A percentile compares a stretch with the other conserved stretches of the same genome.
These are phyloP conservation scores for Gadus macrocephalus DNA, from an alignment of 2,113 vertebrate species.

Conservation along the genomic window DNA sequence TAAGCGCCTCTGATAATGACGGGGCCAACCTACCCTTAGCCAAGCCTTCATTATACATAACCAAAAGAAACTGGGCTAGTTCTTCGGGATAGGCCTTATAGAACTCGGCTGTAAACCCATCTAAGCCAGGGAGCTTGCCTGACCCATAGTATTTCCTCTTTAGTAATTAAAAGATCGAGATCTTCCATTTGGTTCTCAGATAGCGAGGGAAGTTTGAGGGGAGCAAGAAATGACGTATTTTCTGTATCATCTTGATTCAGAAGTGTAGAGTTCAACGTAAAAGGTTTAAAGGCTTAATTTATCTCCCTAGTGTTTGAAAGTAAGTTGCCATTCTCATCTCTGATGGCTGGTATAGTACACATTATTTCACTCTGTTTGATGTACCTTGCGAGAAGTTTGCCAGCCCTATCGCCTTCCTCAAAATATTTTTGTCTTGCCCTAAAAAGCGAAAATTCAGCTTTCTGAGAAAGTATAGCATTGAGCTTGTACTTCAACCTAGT, in stretches of 20 bases:
- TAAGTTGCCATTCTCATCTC: background rate
- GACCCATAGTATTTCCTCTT: background rate
- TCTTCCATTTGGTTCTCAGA: background rate
- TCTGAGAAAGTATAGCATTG: constrained; percentile 4
- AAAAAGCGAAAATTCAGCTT: constrained; percentile 9
- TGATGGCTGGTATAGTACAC: background rate
- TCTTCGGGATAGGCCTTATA: constrained; percentile 11
- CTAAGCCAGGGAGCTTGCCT: constrained; percentile 6
- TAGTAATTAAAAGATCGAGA: background rate
- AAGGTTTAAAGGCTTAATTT: background rate
- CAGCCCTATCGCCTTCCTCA: constrained; percentile 13
- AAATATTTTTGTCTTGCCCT: constrained; percentile 9
- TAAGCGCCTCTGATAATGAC: constrained; percentile 13
- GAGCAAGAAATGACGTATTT: background rate
- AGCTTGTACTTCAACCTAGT: background rate
- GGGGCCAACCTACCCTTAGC: background rate
- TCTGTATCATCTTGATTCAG: background rate
- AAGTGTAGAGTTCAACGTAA: background rate
- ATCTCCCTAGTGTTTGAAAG: background rate
- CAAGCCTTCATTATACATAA: constrained; percentile 13
- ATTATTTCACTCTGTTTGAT: background rate
- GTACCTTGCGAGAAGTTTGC: background rate
- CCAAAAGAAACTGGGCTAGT: constrained; percentile 11
- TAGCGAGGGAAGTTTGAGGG: background rate
- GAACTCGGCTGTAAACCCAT: constrained; percentile 19